These are phyloP conservation scores for Hypolimnas misippus DNA, from an alignment of 2,888 invertebrate genomes.

Conservation along the genomic window DNA sequence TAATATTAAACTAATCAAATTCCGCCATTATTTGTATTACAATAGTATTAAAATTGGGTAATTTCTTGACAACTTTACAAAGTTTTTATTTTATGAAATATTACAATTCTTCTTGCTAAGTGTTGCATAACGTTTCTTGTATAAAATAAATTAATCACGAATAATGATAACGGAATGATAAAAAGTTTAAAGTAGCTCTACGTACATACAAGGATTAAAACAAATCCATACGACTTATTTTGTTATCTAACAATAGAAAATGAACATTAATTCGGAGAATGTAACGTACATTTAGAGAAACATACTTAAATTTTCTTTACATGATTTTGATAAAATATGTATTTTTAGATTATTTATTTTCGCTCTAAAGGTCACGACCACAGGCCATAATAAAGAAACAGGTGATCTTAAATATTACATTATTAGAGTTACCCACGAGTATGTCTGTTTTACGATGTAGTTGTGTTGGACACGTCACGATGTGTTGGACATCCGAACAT, in stretches of 20 bases:
- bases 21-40: too few species aligned
- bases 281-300: too few species aligned
- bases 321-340: too few species aligned
- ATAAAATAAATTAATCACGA: neutral
- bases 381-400: neutral
- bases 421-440: slow-evolving; percentile 4
- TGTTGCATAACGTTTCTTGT: too few species aligned
- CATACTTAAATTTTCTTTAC: too few species aligned
- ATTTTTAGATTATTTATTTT: neutral
- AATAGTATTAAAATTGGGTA: too few species aligned
- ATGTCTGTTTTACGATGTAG: slow-evolving; percentile 21
- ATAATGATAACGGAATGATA: neutral
- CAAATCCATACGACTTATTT: neutral
- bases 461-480: too few species aligned
- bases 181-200: neutral
- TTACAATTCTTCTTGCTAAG: too few species aligned
- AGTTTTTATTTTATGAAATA: neutral
- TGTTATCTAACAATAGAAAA: neutral
- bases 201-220: neutral
- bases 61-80: too few species aligned
- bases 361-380: neutral
- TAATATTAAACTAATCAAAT: too few species aligned
- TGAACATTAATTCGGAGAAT: neutral
- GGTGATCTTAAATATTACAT: slow-evolving; percentile 18
- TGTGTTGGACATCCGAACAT: slow-evolving; percentile 6